A percentile compares a stretch with the other conserved stretches of the same genome.
Evolutionary conservation across 2,888 invertebrate species (phyloP).

Genomic region (Lampropteryx suffumata): DNA sequence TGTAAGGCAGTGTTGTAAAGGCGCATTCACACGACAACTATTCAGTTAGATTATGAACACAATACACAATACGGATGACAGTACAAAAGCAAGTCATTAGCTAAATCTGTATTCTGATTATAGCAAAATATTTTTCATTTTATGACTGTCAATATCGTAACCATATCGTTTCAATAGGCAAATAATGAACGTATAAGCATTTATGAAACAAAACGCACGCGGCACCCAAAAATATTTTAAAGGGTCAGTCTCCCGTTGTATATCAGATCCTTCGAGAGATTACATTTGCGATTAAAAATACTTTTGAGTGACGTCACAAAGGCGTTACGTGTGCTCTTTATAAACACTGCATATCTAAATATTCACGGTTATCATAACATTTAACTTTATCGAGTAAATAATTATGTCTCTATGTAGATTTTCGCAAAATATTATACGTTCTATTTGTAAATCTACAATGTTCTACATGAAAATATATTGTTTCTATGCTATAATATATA

Average conservation of each 20-base stretch:
- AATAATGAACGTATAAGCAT: not conserved
- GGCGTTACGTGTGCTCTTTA: conserved; percentile 25
- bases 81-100: not conserved
- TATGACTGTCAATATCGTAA: not conserved
- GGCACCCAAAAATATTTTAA: conserved; percentile 48
- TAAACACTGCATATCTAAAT: conserved; percentile 54
- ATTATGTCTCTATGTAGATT: conserved; percentile 77
- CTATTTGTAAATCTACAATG: conserved; percentile 52
- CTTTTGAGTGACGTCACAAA: conserved; percentile 32
- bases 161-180: not conserved
- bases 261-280: conserved; percentile 55
- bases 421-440: conserved; percentile 76
- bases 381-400: conserved; percentile 64
- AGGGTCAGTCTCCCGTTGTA: conserved; percentile 40
- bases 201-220: conserved; percentile 23
- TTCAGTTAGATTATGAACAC: not conserved
- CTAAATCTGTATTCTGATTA: not conserved
- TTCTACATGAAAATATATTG: conserved; percentile 56
- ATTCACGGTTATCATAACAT: conserved; percentile 49
- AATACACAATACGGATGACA: conserved; percentile 3
- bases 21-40: conserved; percentile 9
- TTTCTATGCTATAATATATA: conserved; percentile 32
- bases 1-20: conserved; percentile 16
- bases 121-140: not conserved
- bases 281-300: conserved; percentile 36